Percentiles rank a stretch among this genome's conserved stretches.
phyloP scores from a whole-genome alignment of 2,888 invertebrate species.

The Macrophya annulata region DNA sequence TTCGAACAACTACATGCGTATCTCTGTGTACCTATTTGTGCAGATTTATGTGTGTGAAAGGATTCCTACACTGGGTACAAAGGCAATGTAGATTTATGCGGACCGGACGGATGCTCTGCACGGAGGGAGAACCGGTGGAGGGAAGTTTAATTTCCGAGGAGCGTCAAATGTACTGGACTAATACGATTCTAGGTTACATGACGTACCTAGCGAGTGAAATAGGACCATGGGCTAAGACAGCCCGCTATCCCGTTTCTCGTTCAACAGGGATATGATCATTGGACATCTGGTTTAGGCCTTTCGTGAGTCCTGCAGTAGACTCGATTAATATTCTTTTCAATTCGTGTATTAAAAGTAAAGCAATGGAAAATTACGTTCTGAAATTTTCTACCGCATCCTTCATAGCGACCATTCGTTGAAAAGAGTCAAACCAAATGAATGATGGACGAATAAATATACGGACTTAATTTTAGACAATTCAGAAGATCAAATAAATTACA shows the following conservation, averaged over 20 bases:
- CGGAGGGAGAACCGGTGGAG: slow-evolving; percentile 38
- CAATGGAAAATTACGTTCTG: neutral
- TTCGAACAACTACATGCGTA: neutral
- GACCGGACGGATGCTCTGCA: slow-evolving; percentile 35
- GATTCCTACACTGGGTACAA: slow-evolving; percentile 34
- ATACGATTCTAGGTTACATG: slow-evolving; percentile 42
- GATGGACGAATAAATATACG: neutral
- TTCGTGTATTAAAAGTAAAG: neutral
- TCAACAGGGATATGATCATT: neutral
- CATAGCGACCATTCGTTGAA: neutral
- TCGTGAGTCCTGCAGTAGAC: neutral
- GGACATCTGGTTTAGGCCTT: neutral
- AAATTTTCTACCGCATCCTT: neutral
- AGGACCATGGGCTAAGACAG: slow-evolving; percentile 2
- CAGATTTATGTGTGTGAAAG: slow-evolving; percentile 19
- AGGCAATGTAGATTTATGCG: slow-evolving; percentile 44
- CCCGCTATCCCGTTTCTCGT: neutral
- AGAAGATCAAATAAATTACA: neutral
- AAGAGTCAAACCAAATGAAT: neutral
- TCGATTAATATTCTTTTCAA: neutral
- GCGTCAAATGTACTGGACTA: slow-evolving; percentile 44
- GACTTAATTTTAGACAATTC: neutral
- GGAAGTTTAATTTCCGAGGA: slow-evolving; percentile 47
- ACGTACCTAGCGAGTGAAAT: slow-evolving; percentile 33
- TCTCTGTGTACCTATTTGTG: neutral